A percentile compares a stretch with the other conserved stretches of the same genome.
phyloP scores from a whole-genome alignment of 1,140 invertebrate species.

The Drosophila gunungcola region DNA sequence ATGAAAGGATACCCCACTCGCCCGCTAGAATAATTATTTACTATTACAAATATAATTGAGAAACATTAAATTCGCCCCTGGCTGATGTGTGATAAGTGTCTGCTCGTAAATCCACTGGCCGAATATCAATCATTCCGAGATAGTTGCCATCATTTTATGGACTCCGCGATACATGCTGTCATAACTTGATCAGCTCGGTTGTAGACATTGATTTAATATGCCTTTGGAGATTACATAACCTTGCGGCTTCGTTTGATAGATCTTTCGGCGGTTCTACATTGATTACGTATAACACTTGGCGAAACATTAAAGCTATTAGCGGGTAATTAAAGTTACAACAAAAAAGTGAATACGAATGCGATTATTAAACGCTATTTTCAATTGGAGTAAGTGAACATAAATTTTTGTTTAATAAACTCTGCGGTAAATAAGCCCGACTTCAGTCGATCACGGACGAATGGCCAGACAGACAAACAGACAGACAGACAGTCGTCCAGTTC shows the following conservation, averaged over 20 bases:
- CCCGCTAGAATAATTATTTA: slow-evolving; percentile 4
- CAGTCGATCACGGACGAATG: slow-evolving; percentile 30
- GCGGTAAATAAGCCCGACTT: slow-evolving; percentile 21
- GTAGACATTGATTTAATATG: slow-evolving; percentile 32
- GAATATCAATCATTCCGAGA: slow-evolving; percentile 18
- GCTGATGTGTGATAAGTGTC: slow-evolving; percentile 6
- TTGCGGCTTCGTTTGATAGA: slow-evolving; percentile 24
- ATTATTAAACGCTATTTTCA: slow-evolving; percentile 48
- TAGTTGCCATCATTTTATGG: slow-evolving; percentile 4
- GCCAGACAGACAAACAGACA: slow-evolving; percentile 25
- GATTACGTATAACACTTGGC: slow-evolving; percentile 38
- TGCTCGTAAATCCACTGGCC: slow-evolving; percentile 6
- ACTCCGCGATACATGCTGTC: slow-evolving; percentile 18
- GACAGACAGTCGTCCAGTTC: slow-evolving; percentile 34
- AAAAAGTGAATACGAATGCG: slow-evolving; percentile 34
- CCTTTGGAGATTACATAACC: slow-evolving; percentile 27
- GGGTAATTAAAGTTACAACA: slow-evolving; percentile 54
- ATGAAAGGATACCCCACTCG: background rate
- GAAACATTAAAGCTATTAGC: slow-evolving; percentile 60
- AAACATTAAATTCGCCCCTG: slow-evolving; percentile 1
- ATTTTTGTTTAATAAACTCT: slow-evolving; percentile 65
- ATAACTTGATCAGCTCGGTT: slow-evolving; percentile 29
- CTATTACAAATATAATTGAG: slow-evolving; percentile 13
- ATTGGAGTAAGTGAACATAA: slow-evolving; percentile 42
- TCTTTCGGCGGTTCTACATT: slow-evolving; percentile 28